Evolutionary conservation across 2,113 vertebrate species (phyloP).

Genomic region (Pomatostomus ruficeps): DNA sequence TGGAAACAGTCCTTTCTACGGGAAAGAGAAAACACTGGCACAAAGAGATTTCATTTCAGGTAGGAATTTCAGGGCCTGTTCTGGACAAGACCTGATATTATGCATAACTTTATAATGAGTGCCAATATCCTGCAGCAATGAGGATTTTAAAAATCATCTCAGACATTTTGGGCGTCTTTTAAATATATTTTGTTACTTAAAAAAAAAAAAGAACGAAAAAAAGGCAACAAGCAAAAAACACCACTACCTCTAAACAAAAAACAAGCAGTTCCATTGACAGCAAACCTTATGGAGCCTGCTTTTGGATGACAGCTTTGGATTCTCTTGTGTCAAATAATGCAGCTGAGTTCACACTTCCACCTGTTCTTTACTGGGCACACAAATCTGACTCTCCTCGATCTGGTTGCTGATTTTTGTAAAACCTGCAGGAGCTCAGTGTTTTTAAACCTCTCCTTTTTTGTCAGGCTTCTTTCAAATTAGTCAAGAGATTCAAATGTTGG

Average conservation of each 20-base stretch:
- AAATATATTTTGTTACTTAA: neutral
- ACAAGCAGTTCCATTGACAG: neutral
- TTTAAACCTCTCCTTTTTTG: neutral
- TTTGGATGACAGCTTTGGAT: neutral
- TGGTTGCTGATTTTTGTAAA: neutral
- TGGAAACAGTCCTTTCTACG: neutral
- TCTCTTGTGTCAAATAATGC: neutral
- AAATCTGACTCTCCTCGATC: neutral
- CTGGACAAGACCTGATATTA: neutral
- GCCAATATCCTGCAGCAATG: neutral
- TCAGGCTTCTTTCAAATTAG: neutral
- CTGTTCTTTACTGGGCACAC: neutral
- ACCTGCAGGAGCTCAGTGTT: neutral
- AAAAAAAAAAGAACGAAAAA: neutral
- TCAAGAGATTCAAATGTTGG: neutral
- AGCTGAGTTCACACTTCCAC: neutral
- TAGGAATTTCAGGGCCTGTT: neutral
- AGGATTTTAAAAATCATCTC: neutral
- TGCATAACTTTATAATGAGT: neutral
- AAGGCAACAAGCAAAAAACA: accelerated
- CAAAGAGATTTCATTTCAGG: neutral
- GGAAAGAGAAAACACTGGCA: neutral
- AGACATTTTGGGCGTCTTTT: neutral
- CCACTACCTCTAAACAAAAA: neutral
- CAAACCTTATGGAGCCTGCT: neutral